These are phyloP conservation scores for Suncus etruscus DNA, from an alignment of 2,113 vertebrate genomes.

Conservation along the genomic window DNA sequence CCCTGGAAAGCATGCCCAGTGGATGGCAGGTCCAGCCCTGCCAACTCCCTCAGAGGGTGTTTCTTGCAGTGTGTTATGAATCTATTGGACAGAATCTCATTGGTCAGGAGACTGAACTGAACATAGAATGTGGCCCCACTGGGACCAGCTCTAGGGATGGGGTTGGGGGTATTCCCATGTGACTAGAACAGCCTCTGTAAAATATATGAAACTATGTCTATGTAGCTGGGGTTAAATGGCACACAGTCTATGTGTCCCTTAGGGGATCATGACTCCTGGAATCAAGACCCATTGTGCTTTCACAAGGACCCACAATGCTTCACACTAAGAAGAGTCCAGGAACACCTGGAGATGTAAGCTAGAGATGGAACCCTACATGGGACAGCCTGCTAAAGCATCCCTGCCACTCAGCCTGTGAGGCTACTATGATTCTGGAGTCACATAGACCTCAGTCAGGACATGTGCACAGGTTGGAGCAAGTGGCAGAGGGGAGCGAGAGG, in stretches of 20 bases:
- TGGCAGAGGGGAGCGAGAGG: not conserved
- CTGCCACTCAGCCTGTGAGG: accelerated
- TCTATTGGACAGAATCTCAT: too few relatives aligned
- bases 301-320: not conserved
- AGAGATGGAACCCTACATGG: not conserved
- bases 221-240: not conserved
- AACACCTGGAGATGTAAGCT: not conserved
- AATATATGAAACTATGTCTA: not conserved
- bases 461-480: too few relatives aligned
- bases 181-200: not conserved
- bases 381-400: not conserved
- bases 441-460: too few relatives aligned
- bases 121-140: not conserved
- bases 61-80: too few relatives aligned
- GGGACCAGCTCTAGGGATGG: not conserved
- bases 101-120: not conserved
- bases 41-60: too few relatives aligned
- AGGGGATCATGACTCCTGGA: too few relatives aligned
- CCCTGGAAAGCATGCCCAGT: not conserved
- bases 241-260: accelerated
- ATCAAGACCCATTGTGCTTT: too few relatives aligned
- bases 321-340: not conserved
- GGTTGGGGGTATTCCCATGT: not conserved
- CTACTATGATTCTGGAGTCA: too few relatives aligned
- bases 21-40: too few relatives aligned